Evolutionary conservation across 2,888 invertebrate species (phyloP).

Genomic region (Plebejus argus): DNA sequence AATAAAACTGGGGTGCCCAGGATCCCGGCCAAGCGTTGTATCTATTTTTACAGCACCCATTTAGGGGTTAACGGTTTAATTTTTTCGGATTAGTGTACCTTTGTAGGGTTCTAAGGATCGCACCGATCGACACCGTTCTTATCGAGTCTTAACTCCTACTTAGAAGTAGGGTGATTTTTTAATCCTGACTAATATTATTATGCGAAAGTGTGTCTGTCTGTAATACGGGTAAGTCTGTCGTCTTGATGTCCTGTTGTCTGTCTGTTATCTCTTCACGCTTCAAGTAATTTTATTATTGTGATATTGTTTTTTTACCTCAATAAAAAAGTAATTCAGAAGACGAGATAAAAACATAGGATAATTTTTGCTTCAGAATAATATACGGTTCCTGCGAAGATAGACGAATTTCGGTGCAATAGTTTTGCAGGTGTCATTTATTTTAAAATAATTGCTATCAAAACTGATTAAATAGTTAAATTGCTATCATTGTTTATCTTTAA

Average conservation of each 20-base stretch:
- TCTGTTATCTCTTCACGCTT: not conserved
- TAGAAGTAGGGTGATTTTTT: too few relatives aligned
- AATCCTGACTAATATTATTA: too few relatives aligned
- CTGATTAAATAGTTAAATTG: too few relatives aligned
- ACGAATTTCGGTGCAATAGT: too few relatives aligned
- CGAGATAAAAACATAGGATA: not conserved
- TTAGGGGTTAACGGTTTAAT: constrained; percentile 22
- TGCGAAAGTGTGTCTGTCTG: too few relatives aligned
- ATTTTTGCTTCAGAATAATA: not conserved
- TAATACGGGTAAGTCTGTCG: too few relatives aligned
- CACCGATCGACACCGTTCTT: not conserved
- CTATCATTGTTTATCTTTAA: too few relatives aligned
- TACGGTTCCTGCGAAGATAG: not conserved
- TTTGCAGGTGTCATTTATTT: too few relatives aligned
- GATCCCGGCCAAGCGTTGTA: constrained; percentile 43
- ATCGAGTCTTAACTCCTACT: not conserved
- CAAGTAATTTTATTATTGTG: not conserved
- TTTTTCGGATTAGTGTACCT: constrained; percentile 10
- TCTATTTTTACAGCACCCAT: constrained; percentile 35
- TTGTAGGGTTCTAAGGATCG: not conserved
- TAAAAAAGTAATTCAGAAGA: too few relatives aligned
- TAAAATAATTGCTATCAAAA: too few relatives aligned
- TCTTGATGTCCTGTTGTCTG: too few relatives aligned
- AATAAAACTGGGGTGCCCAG: constrained; percentile 72
- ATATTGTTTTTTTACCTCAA: too few relatives aligned